Conservation (phyloP, 1,140 invertebrate genomes). For the Leucophenga varia region DNA sequence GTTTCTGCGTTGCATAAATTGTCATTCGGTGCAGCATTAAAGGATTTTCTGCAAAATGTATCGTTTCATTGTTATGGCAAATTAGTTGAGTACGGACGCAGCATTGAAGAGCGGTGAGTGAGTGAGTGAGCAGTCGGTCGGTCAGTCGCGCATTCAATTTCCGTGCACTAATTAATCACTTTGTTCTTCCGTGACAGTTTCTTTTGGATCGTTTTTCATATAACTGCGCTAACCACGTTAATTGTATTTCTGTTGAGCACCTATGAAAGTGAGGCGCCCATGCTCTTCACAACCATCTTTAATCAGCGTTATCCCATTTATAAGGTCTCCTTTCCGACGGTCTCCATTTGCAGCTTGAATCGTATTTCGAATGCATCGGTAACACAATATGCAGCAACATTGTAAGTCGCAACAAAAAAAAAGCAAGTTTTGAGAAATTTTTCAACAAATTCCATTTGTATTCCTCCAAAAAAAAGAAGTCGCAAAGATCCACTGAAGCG, state of each 20-base stretch:
- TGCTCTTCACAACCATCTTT: constrained; percentile 60
- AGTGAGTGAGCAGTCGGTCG: too few species aligned
- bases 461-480: constrained; percentile 15
- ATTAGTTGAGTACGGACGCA: constrained; percentile 44
- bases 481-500: constrained; percentile 29
- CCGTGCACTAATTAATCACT: constrained; percentile 3
- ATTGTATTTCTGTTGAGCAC: constrained; percentile 59
- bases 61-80: constrained; percentile 55
- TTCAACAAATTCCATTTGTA: not conserved
- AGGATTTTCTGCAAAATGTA: constrained; percentile 50
- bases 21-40: constrained; percentile 43
- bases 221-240: constrained; percentile 57
- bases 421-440: too few species aligned
- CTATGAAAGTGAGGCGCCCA: constrained; percentile 56
- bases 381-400: constrained; percentile 55
- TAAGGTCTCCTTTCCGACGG: constrained; percentile 61
- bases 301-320: constrained; percentile 60
- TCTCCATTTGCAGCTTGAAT: constrained; percentile 63
- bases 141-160: not conserved
- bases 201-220: constrained; percentile 60
- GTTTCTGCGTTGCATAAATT: constrained; percentile 33
- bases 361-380: constrained; percentile 60
- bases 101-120: constrained; percentile 44
- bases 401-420: constrained; percentile 49
- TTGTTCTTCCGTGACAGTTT: constrained; percentile 43